Conservation (phyloP, 2,113 vertebrate species). For the Anolis carolinensis region DNA sequence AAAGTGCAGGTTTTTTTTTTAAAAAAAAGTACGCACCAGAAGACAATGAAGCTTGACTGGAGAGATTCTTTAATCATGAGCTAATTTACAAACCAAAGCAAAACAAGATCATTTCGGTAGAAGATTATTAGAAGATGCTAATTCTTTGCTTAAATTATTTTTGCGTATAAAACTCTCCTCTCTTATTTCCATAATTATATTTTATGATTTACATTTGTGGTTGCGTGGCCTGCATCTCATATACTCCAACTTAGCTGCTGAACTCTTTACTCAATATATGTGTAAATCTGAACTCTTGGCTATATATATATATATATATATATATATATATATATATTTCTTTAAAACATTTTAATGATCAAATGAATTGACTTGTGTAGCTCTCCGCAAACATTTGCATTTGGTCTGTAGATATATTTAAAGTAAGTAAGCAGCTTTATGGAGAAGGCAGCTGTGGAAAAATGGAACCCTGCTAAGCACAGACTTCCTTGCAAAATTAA, state of each 20-base stretch:
- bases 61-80: constrained; percentile 85
- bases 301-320: constrained; percentile 57
- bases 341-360: no score
- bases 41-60: constrained; percentile 77
- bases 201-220: constrained; percentile 69
- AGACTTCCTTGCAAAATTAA: constrained; percentile 50
- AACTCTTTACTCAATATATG: constrained; percentile 55
- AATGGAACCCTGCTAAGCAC: constrained; percentile 46
- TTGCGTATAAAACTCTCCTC: constrained; percentile 58
- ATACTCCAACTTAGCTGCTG: constrained; percentile 17
- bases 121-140: constrained; percentile 86
- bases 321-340: no score
- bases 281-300: constrained; percentile 65
- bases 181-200: constrained; percentile 81
- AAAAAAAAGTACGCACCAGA: constrained; percentile 57
- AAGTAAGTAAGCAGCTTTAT: constrained; percentile 56
- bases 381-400: constrained; percentile 45
- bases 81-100: constrained; percentile 87
- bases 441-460: constrained; percentile 27
- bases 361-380: constrained; percentile 48
- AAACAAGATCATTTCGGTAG: constrained; percentile 80
- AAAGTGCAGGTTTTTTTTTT: constrained; percentile 69
- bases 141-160: constrained; percentile 78
- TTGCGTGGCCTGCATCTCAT: constrained; percentile 40
- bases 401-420: constrained; percentile 58